Evolutionary conservation across 2,797 vertebrate genomes (phyloP).

Genomic region (Megalops cyprinoides): DNA sequence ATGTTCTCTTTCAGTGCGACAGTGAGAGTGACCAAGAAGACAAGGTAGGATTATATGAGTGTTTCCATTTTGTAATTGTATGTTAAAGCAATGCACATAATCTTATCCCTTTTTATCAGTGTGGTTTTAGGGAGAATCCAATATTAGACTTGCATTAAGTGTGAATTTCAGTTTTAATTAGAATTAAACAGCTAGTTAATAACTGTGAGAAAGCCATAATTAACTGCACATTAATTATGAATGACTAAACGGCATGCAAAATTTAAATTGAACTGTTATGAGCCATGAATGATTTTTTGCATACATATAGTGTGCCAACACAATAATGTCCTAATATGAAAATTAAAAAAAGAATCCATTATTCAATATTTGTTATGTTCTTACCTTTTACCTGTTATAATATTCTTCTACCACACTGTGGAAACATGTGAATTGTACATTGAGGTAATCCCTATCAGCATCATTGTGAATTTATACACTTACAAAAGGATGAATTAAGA

Average conservation of each 20-base stretch:
- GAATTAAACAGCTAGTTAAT: constrained; percentile 71
- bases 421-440: neutral
- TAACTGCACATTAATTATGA: constrained; percentile 75
- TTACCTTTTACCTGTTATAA: neutral
- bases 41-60: constrained; percentile 79
- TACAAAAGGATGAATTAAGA: neutral
- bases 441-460: constrained; percentile 6
- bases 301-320: constrained; percentile 33
- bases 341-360: constrained; percentile 5
- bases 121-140: constrained; percentile 53
- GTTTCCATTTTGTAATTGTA: constrained; percentile 21
- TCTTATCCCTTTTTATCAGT: constrained; percentile 40
- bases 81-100: constrained; percentile 6
- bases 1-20: constrained; percentile 81
- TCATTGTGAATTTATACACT: constrained; percentile 15
- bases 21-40: constrained; percentile 94
- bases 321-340: too few species aligned
- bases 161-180: constrained; percentile 70
- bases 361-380: neutral
- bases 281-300: constrained; percentile 62
- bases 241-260: constrained; percentile 72
- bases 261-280: constrained; percentile 67
- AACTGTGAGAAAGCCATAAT: constrained; percentile 70
- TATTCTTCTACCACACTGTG: neutral
- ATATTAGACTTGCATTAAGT: constrained; percentile 63